These are phyloP conservation scores for Triplophysa rosa DNA, from an alignment of 2,113 vertebrate species.

Conservation along the genomic window DNA sequence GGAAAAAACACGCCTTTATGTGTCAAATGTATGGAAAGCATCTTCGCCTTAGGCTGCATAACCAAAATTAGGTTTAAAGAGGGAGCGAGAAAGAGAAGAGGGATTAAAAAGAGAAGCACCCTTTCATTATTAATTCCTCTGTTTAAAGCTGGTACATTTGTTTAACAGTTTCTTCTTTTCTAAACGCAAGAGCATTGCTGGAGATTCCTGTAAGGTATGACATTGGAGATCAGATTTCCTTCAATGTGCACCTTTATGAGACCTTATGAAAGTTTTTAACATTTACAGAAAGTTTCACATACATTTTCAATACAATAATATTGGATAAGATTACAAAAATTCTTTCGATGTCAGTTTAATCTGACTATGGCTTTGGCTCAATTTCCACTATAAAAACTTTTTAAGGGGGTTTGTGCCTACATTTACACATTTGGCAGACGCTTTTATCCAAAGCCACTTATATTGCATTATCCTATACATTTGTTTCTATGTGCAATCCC, in stretches of 20 bases:
- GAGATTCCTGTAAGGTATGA: too few relatives aligned
- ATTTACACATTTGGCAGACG: too few relatives aligned
- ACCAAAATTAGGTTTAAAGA: slow-evolving; percentile 45
- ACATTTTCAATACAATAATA: slow-evolving; percentile 11
- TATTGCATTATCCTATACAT: too few relatives aligned
- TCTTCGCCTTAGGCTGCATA: slow-evolving; percentile 49
- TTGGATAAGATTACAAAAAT: background rate
- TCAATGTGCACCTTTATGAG: too few relatives aligned
- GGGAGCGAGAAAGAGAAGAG: slow-evolving; percentile 37
- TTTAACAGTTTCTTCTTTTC: background rate
- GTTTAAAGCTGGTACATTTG: slow-evolving; percentile 17
- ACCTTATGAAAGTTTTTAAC: background rate
- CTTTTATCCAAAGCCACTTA: too few relatives aligned
- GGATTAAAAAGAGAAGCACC: slow-evolving; percentile 58
- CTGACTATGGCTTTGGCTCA: background rate
- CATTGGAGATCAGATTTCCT: too few relatives aligned
- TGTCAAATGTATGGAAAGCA: slow-evolving; percentile 51
- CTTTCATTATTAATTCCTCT: slow-evolving; percentile 63
- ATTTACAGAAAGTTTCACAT: slow-evolving; percentile 21
- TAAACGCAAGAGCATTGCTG: too few relatives aligned
- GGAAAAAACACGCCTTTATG: slow-evolving; percentile 45
- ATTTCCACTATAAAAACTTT: background rate
- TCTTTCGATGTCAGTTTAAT: slow-evolving; percentile 5
- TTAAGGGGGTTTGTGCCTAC: background rate
- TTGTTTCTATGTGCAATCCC: too few relatives aligned